Conservation (phyloP, 2,113 vertebrate species). For the Ginglymostoma cirratum region DNA sequence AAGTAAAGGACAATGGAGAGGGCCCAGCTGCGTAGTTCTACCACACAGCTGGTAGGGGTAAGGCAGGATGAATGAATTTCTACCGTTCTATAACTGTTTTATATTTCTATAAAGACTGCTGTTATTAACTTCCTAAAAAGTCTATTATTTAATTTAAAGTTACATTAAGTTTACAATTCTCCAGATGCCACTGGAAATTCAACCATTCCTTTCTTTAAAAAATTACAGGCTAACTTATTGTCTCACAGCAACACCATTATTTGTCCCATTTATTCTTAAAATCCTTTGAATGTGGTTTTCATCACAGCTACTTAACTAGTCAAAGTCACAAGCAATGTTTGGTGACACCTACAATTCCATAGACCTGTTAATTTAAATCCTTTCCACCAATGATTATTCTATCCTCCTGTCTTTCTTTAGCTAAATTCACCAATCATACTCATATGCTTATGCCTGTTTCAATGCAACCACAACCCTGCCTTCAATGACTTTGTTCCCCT, state of each 20-base stretch:
- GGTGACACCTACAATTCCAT: neutral
- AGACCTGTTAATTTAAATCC: neutral
- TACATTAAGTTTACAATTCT: neutral
- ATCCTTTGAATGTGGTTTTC: neutral
- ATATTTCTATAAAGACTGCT: neutral
- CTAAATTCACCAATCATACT: neutral
- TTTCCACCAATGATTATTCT: neutral
- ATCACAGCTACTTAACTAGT: neutral
- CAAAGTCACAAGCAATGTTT: neutral
- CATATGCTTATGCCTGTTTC: neutral
- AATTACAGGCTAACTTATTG: neutral
- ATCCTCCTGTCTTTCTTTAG: neutral
- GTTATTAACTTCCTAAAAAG: neutral
- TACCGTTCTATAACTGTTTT: too few species aligned
- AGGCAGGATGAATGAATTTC: too few species aligned
- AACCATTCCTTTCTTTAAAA: neutral
- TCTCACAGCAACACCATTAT: neutral
- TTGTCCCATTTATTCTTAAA: neutral
- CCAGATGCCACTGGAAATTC: too few species aligned
- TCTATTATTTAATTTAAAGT: neutral
- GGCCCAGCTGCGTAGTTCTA: too few species aligned
- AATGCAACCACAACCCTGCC: neutral
- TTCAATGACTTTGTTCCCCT: neutral
- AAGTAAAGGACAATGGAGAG: too few species aligned
- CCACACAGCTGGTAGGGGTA: too few species aligned